Conservation (phyloP, 2,888 invertebrate genomes). For the Trichopria drosophilae region DNA sequence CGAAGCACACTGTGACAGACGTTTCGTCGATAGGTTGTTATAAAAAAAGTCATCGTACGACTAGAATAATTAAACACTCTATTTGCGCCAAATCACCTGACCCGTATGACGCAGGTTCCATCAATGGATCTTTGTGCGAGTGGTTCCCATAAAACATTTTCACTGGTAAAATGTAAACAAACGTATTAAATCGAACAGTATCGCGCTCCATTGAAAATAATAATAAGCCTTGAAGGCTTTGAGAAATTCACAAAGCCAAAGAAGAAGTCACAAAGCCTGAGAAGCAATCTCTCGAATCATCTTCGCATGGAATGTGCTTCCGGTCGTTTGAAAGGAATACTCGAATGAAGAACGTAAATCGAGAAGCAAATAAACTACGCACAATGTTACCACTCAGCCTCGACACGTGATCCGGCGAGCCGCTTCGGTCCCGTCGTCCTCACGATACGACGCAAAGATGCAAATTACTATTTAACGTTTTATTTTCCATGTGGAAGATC, state of each 20-base stretch:
- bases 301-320: slow-evolving; percentile 31
- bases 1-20: slow-evolving; percentile 48
- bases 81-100: too few relatives aligned
- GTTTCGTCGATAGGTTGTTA: slow-evolving; percentile 35
- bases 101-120: too few relatives aligned
- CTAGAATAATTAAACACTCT: background rate
- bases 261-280: too few relatives aligned
- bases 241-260: too few relatives aligned
- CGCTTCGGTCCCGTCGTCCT: too few relatives aligned
- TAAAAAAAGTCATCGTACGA: slow-evolving; percentile 10
- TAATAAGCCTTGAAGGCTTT: too few relatives aligned
- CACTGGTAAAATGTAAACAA: too few relatives aligned
- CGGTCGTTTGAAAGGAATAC: slow-evolving; percentile 31
- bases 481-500: slow-evolving; percentile 10
- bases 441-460: slow-evolving; percentile 7
- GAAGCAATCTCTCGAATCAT: too few relatives aligned
- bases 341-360: background rate
- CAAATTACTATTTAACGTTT: slow-evolving; percentile 12
- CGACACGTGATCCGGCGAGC: background rate
- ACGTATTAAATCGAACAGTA: too few relatives aligned
- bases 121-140: too few relatives aligned
- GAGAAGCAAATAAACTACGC: slow-evolving; percentile 6
- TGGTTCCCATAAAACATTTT: too few relatives aligned
- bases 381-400: slow-evolving; percentile 9
- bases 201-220: too few relatives aligned